Evolutionary conservation across 2,888 invertebrate genomes (phyloP).

Genomic region (Gerris lacustris): DNA sequence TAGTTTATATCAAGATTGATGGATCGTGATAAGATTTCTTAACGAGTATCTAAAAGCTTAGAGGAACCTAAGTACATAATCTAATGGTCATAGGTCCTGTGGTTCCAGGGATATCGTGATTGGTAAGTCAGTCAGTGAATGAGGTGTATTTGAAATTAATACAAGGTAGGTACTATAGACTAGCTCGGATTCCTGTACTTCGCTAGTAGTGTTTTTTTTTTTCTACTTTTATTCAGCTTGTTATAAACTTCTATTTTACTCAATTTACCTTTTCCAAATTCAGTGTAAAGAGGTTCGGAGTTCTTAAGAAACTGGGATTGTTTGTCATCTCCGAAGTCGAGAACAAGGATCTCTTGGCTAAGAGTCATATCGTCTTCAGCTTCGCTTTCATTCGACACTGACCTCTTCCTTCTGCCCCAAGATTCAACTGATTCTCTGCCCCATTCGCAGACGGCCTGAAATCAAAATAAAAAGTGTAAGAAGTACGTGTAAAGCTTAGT

Average conservation of each 20-base stretch:
- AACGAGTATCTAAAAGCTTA: too few relatives aligned
- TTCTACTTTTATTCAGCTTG: too few relatives aligned
- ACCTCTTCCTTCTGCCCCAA: constrained; percentile 80
- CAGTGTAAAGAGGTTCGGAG: constrained; percentile 57
- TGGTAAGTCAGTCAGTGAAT: too few relatives aligned
- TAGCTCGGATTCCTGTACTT: too few relatives aligned
- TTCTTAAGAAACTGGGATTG: constrained; percentile 64
- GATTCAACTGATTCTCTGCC: constrained; percentile 81
- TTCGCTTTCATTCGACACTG: constrained; percentile 40
- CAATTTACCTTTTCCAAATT: constrained; percentile 54
- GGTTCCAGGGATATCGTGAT: too few relatives aligned
- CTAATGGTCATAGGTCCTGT: too few relatives aligned
- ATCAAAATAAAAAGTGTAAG: constrained; percentile 19
- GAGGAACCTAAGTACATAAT: too few relatives aligned
- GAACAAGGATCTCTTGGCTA: constrained; percentile 82
- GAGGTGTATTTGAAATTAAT: too few relatives aligned
- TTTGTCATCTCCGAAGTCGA: constrained; percentile 83
- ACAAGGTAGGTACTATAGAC: too few relatives aligned
- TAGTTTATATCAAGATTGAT: too few relatives aligned
- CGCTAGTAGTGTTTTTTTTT: too few relatives aligned
- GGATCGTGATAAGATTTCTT: too few relatives aligned
- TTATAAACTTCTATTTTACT: neutral
- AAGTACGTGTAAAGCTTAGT: constrained; percentile 2
- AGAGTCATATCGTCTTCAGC: constrained; percentile 77
- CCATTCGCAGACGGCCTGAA: constrained; percentile 78